Base-by-base conservation (phyloP, 2,797 vertebrate species). In the Danio tinwini region DNA sequence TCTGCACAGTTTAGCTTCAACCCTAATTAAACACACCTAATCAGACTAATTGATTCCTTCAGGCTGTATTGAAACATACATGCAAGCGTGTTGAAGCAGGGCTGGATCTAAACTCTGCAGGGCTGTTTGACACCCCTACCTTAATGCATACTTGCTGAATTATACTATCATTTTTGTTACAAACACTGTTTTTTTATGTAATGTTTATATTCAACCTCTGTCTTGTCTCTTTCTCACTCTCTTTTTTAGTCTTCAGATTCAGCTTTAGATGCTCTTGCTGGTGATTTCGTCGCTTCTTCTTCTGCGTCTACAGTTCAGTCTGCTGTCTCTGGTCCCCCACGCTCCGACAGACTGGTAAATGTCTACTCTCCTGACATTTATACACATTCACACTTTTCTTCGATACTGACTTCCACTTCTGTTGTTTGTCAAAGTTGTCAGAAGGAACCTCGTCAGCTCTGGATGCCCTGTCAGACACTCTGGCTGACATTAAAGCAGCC, bases 401-500 rank as follows among this genome's bases (percentile, higher is more conserved):
- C n/a, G 16, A n/a, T 44, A 19, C 40, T 61, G 29, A 61, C 55
- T 55, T 45, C 8, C 44, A 40, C 12, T 59, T 63, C 4, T 59
- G 21, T 16, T 64, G 0, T 78, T 67, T 44, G 7, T 71, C 58
- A 16, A 73, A 93, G 92, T 29, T 90, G 82, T 52, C 70, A 21
- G 52, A 63, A 2, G 88, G 71, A 29, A 80, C 88, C 37, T 75
- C 81, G 45, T 81, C 59, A 5, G 93, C 94, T 42, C 76, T 95
- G 58, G 93, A 94, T 16, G 86, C 87, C 74, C 89, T 95, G 52
- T 94, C 93, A 12, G 88, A 92, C 82, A 91, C 91, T 21, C 86
- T 95, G 61, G 84, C 64, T 80, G 92, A 91, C 14, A 88, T 89
- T 53, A 29, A 83, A 9, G 89, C 91, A 0, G 42, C 55, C 8